phyloP scores from a whole-genome alignment of 2,797 vertebrate species.

The Balearica regulorum region DNA sequence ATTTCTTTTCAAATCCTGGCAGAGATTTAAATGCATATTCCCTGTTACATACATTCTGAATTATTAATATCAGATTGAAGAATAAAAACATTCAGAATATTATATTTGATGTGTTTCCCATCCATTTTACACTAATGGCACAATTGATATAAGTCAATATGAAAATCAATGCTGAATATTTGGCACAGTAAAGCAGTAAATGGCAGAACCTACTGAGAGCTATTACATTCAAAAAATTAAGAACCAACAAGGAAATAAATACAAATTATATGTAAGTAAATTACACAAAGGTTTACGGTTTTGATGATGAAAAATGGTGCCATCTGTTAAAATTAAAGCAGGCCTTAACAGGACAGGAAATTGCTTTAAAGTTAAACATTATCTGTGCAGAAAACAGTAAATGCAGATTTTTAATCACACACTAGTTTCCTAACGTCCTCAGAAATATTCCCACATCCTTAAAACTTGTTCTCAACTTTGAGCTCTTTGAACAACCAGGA shows the following conservation, averaged over 20 bases:
- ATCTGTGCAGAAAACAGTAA: background rate
- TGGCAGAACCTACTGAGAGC: slow-evolving; percentile 16
- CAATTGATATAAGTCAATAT: slow-evolving; percentile 45
- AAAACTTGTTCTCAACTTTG: background rate
- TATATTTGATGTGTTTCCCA: background rate
- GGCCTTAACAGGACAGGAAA: slow-evolving; percentile 31
- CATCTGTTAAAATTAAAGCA: slow-evolving; percentile 50
- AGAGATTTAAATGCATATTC: slow-evolving; percentile 19
- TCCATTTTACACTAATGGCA: slow-evolving; percentile 39
- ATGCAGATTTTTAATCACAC: slow-evolving; percentile 1
- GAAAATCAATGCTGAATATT: slow-evolving; percentile 50
- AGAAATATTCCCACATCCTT: background rate
- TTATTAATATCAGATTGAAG: slow-evolving; percentile 48
- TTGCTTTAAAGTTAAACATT: slow-evolving; percentile 19
- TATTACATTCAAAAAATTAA: slow-evolving; percentile 35
- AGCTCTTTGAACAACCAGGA: background rate
- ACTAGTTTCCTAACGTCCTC: background rate
- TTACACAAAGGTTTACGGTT: slow-evolving; percentile 30
- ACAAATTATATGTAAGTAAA: slow-evolving; percentile 42
- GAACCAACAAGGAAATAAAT: slow-evolving; percentile 47
- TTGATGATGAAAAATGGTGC: slow-evolving; percentile 20
- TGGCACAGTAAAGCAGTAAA: background rate
- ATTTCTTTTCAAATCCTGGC: background rate
- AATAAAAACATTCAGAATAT: slow-evolving; percentile 39
- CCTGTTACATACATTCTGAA: slow-evolving; percentile 35